Percentiles rank a stretch among this genome's conserved stretches.
These are phyloP conservation scores for Anser brachyrhynchus DNA, from an alignment of 2,113 vertebrate genomes.

Conservation along the genomic window DNA sequence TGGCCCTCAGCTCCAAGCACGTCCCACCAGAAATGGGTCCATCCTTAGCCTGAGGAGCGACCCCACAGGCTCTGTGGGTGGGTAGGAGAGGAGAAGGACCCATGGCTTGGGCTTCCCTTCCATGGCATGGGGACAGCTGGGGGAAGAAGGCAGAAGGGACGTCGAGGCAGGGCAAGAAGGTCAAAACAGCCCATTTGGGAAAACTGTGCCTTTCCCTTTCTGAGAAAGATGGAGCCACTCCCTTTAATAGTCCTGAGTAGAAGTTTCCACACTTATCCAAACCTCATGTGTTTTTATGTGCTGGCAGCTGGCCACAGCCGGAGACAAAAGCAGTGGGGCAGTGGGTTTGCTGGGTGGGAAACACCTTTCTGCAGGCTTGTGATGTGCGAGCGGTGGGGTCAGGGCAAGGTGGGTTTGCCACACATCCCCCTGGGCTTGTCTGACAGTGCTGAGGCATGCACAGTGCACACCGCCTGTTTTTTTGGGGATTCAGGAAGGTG, in stretches of 20 bases:
- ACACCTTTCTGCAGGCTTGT: accelerated
- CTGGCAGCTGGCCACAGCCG: not conserved
- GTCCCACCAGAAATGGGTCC: not conserved
- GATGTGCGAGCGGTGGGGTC: accelerated
- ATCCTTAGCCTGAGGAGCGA: not conserved
- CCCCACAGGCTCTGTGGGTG: accelerated
- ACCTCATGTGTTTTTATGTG: accelerated
- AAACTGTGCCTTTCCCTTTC: accelerated
- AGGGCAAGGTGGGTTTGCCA: not conserved
- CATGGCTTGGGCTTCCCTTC: not conserved
- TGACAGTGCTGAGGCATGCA: not conserved
- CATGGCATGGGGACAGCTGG: accelerated
- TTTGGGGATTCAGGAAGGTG: not conserved
- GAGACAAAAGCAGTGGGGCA: not conserved
- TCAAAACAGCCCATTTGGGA: not conserved
- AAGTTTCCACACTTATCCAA: not conserved
- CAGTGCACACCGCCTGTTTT: not conserved
- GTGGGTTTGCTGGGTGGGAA: not conserved
- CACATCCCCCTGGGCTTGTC: accelerated
- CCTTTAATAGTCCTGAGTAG: not conserved
- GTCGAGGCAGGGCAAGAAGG: not conserved
- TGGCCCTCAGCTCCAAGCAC: not conserved
- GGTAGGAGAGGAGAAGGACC: not conserved
- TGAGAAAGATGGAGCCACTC: not conserved
- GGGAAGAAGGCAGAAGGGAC: not conserved